A percentile compares a stretch with the other conserved stretches of the same genome.
Conservation (phyloP, 2,113 vertebrate species). For the Prietella phreatophila region DNA sequence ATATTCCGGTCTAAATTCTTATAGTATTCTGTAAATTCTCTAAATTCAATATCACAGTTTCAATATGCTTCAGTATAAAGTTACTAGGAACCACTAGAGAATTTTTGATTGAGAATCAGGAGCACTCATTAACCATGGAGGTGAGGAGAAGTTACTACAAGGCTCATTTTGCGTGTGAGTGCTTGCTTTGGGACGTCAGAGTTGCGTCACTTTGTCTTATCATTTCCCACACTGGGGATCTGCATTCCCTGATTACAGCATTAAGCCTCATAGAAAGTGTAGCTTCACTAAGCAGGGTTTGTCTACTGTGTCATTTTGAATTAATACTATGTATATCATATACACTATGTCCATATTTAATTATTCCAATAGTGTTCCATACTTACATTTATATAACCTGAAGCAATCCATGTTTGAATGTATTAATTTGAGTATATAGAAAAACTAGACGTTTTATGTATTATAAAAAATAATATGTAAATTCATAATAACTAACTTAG, state of each 20-base stretch:
- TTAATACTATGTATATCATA: background rate
- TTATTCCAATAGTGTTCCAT: background rate
- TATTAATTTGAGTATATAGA: background rate
- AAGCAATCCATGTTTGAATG: background rate
- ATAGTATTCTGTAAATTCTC: background rate
- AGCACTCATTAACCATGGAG: background rate
- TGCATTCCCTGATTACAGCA: conserved; percentile 48
- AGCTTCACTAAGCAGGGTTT: background rate
- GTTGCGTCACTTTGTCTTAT: conserved; percentile 54
- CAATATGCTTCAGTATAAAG: background rate
- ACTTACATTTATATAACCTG: background rate
- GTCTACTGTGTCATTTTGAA: background rate
- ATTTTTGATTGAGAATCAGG: background rate
- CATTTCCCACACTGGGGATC: conserved; percentile 30
- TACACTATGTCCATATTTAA: background rate
- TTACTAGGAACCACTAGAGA: background rate
- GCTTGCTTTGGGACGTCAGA: conserved; percentile 39
- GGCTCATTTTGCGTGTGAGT: conserved; percentile 23
- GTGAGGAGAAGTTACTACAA: background rate
- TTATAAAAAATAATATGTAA: background rate
- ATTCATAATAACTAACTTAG: background rate
- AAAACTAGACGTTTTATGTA: background rate
- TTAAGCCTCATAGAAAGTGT: background rate
- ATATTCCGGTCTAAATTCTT: background rate
- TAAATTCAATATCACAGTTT: background rate